Base-by-base conservation (phyloP, 2,113 vertebrate genomes). In the Calonectris borealis region DNA sequence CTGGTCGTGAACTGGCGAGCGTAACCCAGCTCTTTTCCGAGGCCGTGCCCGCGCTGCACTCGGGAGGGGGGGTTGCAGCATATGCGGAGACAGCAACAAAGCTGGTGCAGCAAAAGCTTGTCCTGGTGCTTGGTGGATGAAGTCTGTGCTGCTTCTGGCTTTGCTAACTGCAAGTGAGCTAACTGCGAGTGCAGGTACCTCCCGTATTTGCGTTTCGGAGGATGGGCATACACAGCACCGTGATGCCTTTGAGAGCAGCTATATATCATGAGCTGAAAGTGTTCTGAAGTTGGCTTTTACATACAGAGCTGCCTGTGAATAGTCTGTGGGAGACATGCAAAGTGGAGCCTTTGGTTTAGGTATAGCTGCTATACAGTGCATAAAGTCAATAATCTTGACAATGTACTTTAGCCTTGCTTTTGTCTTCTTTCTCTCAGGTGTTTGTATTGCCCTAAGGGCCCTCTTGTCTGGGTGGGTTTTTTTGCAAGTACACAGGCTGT, bases 1-100 rank as follows among this genome's bases (percentile, higher is more conserved):
- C 34, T 19, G 55, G 12, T 16, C 0, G 0, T 27, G 40, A 62
- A 16, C 57, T 7, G 6, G 25, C 8, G 55, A 54, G 34, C 8
- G 0, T 46, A 16, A 26, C 29, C 8, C 54, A 27, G 36, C 18
- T 8, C 31, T 36, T 32, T 4, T 10, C 14, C 7, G 0, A 36
- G 25, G 7, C 5, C 13, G 2, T 19, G 61, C 48, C 29, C 21
- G 1, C 8, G 8, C 71, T 5, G 40, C n/a, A 1, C 68, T 16
- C 31, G 0, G 49, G 18, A 55, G 40, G 2, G 9, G n/a, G 29
- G n/a, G 19, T 4, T 16, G 58, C 34, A 46, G 75, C 15, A 10
- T 2, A 3, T 16, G 46, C 20, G 14, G 64, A 2, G 38, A 20
- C 54, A 14, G 40, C 57, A 16, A 7, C 66, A 42, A 25, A 25